Evolutionary conservation across 2,888 invertebrate species (phyloP).

Genomic region (Protonemura montana): DNA sequence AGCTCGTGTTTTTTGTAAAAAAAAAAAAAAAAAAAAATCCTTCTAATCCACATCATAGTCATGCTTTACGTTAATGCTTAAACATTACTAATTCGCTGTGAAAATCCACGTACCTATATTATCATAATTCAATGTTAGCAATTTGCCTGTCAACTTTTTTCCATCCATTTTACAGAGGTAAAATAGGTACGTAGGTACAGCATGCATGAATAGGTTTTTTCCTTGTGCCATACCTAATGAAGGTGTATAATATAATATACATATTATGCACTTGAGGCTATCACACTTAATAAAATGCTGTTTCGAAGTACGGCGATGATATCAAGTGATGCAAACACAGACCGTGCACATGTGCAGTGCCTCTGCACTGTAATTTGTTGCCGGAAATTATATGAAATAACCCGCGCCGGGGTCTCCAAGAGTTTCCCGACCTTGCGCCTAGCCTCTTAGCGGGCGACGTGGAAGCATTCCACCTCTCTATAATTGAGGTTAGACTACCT

Average conservation of each 20-base stretch:
- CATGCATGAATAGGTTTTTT: neutral
- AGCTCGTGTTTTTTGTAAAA: neutral
- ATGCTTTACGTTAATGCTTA: neutral
- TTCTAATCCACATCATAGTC: neutral
- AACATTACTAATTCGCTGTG: conserved; percentile 8
- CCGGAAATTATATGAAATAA: neutral
- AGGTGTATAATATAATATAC: neutral
- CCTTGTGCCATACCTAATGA: neutral
- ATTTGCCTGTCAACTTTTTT: conserved; percentile 33
- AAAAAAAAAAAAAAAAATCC: neutral
- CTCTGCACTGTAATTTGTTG: neutral
- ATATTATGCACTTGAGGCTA: neutral
- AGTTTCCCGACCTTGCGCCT: neutral
- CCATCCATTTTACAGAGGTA: neutral
- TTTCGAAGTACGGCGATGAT: neutral
- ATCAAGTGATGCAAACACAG: neutral
- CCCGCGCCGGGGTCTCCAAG: neutral
- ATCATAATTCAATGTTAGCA: conserved; percentile 24
- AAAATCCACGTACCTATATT: conserved; percentile 1
- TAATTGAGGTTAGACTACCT: conserved; percentile 12
- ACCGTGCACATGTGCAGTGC: neutral
- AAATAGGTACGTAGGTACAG: neutral
- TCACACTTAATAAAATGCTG: conserved; percentile 7
- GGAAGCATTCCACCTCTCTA: neutral
- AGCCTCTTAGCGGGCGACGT: neutral